These are phyloP conservation scores for Synanceia verrucosa DNA, from an alignment of 2,797 vertebrate species.

Conservation along the genomic window DNA sequence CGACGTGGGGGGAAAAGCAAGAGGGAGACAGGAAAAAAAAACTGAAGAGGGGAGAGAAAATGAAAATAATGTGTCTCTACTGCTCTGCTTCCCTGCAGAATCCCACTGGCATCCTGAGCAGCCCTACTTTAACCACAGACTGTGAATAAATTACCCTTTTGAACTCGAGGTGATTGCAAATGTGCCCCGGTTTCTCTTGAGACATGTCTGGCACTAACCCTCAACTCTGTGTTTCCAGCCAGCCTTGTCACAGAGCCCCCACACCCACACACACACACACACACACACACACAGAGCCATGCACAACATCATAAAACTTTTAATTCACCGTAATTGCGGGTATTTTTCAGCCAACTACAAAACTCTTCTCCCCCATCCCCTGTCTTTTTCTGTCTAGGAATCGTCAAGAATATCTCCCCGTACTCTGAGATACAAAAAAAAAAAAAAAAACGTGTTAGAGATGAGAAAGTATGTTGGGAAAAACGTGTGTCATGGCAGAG, in stretches of 20 bases:
- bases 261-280: constrained; percentile 9
- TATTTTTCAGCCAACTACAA: constrained; percentile 31
- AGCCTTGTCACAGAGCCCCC: constrained; percentile 70
- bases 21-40: not conserved
- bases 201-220: constrained; percentile 81
- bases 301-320: constrained; percentile 69
- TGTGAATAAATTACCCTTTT: constrained; percentile 85
- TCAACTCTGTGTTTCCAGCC: constrained; percentile 70
- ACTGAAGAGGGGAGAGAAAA: constrained; percentile 28
- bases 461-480: constrained; percentile 34
- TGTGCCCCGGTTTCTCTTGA: constrained; percentile 81
- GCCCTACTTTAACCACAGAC: constrained; percentile 80
- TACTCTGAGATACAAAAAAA: constrained; percentile 26
- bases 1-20: constrained; percentile 31
- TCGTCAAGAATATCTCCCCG: constrained; percentile 37
- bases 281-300: constrained; percentile 16
- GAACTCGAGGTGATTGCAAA: constrained; percentile 83
- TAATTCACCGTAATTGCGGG: constrained; percentile 66
- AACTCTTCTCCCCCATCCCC: not conserved
- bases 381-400: constrained; percentile 53
- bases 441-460: constrained; percentile 7
- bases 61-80: constrained; percentile 72
- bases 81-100: constrained; percentile 64
- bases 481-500: constrained; percentile 24
- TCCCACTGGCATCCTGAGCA: constrained; percentile 80